phyloP scores from a whole-genome alignment of 92 coral and sea anemone species.

The Heteractis magnifica region DNA sequence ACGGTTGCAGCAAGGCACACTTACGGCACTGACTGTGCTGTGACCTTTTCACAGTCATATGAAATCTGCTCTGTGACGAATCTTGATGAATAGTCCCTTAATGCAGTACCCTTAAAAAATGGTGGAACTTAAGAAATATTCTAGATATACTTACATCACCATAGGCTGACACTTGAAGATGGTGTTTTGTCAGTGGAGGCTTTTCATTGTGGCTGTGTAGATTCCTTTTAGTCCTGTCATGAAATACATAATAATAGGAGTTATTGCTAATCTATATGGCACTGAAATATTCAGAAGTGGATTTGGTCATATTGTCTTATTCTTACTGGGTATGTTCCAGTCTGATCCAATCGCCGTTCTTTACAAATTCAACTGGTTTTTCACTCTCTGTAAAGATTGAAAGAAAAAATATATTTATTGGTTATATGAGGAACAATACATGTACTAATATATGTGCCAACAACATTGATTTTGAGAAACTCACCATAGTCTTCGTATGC shows the following conservation, averaged over 20 bases:
- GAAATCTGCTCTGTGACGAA: no score
- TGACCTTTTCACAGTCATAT: no score
- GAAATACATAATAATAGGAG: no score
- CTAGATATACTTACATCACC: conserved; percentile 68
- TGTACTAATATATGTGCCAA: no score
- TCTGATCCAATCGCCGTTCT: conserved; percentile 86
- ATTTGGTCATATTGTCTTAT: neutral
- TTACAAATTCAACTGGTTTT: conserved; percentile 76
- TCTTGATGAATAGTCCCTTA: no score
- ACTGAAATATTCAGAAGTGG: neutral
- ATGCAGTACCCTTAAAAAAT: no score
- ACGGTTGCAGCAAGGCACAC: no score
- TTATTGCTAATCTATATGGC: neutral
- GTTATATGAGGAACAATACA: no score
- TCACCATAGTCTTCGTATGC: conserved; percentile 83
- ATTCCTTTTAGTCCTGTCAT: conserved; percentile 78
- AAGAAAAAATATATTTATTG: neutral
- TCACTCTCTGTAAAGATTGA: conserved; percentile 46
- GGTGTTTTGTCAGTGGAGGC: conserved; percentile 85
- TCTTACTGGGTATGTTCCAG: conserved; percentile 89
- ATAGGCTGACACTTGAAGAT: conserved; percentile 89
- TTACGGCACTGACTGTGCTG: no score
- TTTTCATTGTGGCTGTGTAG: conserved; percentile 90
- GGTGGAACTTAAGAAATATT: neutral
- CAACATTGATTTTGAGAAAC: neutral